These are phyloP conservation scores for Thymelicus acteon DNA, from an alignment of 2,888 invertebrate genomes.

Conservation along the genomic window DNA sequence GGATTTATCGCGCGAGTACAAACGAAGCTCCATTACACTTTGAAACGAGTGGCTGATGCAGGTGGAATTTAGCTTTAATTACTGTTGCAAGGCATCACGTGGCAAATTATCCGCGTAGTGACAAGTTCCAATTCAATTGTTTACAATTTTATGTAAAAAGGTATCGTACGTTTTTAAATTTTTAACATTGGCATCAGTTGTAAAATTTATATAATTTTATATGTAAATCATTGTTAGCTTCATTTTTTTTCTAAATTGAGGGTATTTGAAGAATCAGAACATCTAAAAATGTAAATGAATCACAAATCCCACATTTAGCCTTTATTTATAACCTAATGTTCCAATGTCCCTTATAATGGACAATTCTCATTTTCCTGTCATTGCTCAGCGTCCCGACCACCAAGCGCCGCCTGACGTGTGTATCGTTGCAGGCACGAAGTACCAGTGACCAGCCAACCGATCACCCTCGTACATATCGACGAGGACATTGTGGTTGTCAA, in stretches of 20 bases:
- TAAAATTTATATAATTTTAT: too few species aligned
- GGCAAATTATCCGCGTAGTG: conserved; percentile 18
- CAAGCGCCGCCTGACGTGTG: conserved; percentile 74
- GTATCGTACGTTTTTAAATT: too few species aligned
- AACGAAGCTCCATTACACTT: conserved; percentile 33
- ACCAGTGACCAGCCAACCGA: conserved; percentile 98
- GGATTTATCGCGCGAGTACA: conserved; percentile 27
- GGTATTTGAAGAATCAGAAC: too few species aligned
- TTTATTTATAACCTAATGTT: too few species aligned
- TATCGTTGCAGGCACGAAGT: conserved; percentile 97
- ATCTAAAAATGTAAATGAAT: too few species aligned
- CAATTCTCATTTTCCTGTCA: conserved; percentile 4
- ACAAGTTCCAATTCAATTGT: neutral
- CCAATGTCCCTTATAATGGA: neutral
- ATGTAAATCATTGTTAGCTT: too few species aligned
- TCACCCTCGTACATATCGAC: conserved; percentile 98
- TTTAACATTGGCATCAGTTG: too few species aligned
- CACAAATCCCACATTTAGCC: too few species aligned
- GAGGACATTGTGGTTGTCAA: conserved; percentile 99
- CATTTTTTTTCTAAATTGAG: too few species aligned
- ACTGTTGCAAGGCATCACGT: conserved; percentile 19
- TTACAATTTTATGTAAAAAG: too few species aligned
- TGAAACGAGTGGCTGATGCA: conserved; percentile 29
- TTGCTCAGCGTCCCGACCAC: conserved; percentile 59
- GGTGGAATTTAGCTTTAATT: conserved; percentile 19